Percentiles rank a stretch among this genome's conserved stretches.
Conservation (phyloP, 2,113 vertebrate species). For the Nesoenas mayeri region DNA sequence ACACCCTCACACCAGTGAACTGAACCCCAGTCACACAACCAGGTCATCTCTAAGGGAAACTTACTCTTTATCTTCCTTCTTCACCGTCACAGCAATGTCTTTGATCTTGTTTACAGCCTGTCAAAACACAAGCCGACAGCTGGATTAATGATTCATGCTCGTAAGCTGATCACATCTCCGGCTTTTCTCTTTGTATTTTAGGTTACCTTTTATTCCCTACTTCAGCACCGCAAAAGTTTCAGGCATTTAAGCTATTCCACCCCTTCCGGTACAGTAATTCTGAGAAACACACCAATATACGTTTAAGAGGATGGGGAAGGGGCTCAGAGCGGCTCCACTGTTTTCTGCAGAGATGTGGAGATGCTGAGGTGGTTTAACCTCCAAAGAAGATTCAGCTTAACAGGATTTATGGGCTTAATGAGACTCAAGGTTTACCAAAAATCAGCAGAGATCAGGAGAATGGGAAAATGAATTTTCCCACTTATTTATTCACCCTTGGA, state of each 20-base stretch:
- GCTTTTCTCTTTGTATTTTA: not conserved
- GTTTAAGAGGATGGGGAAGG: not conserved
- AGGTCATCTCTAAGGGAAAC: constrained; percentile 36
- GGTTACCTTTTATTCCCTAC: not conserved
- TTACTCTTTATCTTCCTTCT: constrained; percentile 91
- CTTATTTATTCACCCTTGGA: not conserved
- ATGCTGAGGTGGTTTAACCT: not conserved
- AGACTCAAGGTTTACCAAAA: accelerated
- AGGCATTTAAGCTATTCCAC: not conserved
- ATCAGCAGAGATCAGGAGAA: not conserved
- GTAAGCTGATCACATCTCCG: not conserved
- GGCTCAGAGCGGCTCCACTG: not conserved
- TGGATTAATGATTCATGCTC: not conserved
- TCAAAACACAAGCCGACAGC: constrained; percentile 37
- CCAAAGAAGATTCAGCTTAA: not conserved
- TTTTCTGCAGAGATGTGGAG: not conserved
- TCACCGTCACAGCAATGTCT: constrained; percentile 89
- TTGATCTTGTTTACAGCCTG: constrained; percentile 92
- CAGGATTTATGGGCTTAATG: accelerated
- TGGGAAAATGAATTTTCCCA: accelerated
- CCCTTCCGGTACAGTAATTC: not conserved
- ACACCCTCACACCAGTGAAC: not conserved
- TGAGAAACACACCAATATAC: accelerated
- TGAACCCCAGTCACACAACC: not conserved
- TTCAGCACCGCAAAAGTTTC: not conserved